Conservation (phyloP, 1,140 invertebrate species). For the Leptopilina clavipes region DNA sequence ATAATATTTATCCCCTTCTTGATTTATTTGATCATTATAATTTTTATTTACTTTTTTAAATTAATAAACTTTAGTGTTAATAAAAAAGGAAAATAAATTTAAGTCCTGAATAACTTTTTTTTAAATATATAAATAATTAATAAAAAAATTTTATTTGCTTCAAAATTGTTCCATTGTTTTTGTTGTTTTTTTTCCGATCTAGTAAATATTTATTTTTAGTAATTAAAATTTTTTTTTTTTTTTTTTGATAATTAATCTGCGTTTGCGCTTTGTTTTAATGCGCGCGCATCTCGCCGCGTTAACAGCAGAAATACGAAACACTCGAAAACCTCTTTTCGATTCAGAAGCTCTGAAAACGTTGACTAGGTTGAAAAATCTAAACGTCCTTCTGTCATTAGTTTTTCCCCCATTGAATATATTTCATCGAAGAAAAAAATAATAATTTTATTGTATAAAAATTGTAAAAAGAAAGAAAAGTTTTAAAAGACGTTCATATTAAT, state of each 20-base stretch:
- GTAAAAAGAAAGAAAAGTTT: not conserved
- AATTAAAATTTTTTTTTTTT: not conserved
- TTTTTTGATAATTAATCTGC: not conserved
- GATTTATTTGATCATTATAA: too few species aligned
- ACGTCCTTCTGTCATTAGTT: slow-evolving; percentile 34
- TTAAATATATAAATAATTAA: too few species aligned
- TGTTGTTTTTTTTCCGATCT: not conserved
- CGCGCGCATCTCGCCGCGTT: slow-evolving; percentile 58
- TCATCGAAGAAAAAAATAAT: slow-evolving; percentile 39
- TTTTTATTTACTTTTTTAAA: too few species aligned
- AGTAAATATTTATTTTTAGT: not conserved
- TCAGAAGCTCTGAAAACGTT: slow-evolving; percentile 54
- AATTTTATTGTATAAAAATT: slow-evolving; percentile 16
- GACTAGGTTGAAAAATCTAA: slow-evolving; percentile 47
- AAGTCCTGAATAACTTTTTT: too few species aligned
- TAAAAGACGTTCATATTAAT: too few species aligned
- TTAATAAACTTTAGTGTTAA: too few species aligned
- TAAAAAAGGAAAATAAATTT: too few species aligned
- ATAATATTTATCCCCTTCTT: too few species aligned
- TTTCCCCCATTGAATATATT: not conserved
- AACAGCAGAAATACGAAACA: slow-evolving; percentile 72
- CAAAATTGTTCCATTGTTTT: not conserved
- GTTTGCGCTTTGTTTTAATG: slow-evolving; percentile 45
- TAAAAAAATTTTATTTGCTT: too few species aligned
- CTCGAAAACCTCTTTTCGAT: slow-evolving; percentile 59